Evolutionary conservation across 1,140 invertebrate genomes (phyloP).

Genomic region (Pinna nobilis): DNA sequence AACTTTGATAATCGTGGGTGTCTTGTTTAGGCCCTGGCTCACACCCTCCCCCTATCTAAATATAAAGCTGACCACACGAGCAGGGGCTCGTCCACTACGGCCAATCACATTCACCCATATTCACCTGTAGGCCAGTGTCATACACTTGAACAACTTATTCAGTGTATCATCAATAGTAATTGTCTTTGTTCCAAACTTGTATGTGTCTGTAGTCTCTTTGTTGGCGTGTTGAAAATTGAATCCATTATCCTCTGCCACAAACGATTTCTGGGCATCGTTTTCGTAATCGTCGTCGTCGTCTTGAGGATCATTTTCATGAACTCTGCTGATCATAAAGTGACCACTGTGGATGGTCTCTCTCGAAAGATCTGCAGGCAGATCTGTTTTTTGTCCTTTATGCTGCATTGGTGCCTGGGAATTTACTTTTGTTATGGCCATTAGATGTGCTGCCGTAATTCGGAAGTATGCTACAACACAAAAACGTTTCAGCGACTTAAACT

Average conservation of each 20-base stretch:
- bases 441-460: not conserved
- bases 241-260: conserved; percentile 40
- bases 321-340: conserved; percentile 98
- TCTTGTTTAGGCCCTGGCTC: not conserved
- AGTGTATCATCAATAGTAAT: conserved; percentile 94
- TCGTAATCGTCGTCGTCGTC: conserved; percentile 83
- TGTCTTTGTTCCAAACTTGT: conserved; percentile 75
- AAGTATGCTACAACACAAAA: conserved; percentile 6
- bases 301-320: conserved; percentile 89
- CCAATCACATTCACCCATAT: conserved; percentile 44
- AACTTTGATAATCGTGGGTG: not conserved
- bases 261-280: conserved; percentile 46
- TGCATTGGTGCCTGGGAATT: too few species aligned
- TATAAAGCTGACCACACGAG: too few species aligned
- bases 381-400: not conserved
- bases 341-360: conserved; percentile 97
- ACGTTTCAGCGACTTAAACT: not conserved
- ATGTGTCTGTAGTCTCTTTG: conserved; percentile 73
- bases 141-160: conserved; percentile 96
- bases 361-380: not conserved
- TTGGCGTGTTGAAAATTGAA: conserved; percentile 74
- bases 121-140: conserved; percentile 97
- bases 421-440: not conserved
- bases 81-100: not conserved
- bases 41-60: too few species aligned